Evolutionary conservation across 2,888 invertebrate genomes (phyloP).

Genomic region (Drosophila emarginata): DNA sequence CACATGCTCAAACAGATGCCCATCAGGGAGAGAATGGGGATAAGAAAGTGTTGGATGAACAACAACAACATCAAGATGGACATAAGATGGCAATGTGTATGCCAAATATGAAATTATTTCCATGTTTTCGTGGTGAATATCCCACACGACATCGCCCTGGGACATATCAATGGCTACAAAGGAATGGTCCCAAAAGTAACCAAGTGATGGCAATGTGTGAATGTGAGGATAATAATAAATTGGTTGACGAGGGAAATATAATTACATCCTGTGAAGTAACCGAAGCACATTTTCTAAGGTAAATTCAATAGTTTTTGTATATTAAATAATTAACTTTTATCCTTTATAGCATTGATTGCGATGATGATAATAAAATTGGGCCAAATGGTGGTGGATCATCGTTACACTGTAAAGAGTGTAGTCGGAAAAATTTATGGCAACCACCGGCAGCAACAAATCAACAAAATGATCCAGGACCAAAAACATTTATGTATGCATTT

Average conservation of each 20-base stretch:
- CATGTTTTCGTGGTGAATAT: constrained; percentile 29
- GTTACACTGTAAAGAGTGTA: constrained; percentile 6
- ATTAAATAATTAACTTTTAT: background rate
- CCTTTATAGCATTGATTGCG: constrained; percentile 21
- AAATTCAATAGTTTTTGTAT: background rate
- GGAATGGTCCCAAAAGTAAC: constrained; percentile 4
- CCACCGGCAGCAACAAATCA: background rate
- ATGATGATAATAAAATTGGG: constrained; percentile 1
- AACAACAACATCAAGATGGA: too few relatives aligned
- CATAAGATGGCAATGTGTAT: background rate
- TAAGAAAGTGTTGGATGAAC: background rate
- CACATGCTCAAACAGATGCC: background rate
- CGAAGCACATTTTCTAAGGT: constrained; percentile 59
- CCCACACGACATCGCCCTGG: constrained; percentile 14
- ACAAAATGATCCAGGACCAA: background rate
- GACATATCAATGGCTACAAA: constrained; percentile 33
- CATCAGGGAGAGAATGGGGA: too few relatives aligned
- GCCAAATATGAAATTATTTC: constrained; percentile 10
- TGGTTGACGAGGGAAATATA: background rate
- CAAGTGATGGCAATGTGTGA: constrained; percentile 16
- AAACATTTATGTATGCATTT: background rate
- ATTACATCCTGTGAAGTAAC: constrained; percentile 54
- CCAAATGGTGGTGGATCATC: background rate
- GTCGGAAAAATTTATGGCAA: background rate
- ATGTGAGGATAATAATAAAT: constrained; percentile 4